Percentiles rank a stretch among this genome's conserved stretches.
phyloP scores from a whole-genome alignment of 2,113 vertebrate species.

The Agelaius tricolor region DNA sequence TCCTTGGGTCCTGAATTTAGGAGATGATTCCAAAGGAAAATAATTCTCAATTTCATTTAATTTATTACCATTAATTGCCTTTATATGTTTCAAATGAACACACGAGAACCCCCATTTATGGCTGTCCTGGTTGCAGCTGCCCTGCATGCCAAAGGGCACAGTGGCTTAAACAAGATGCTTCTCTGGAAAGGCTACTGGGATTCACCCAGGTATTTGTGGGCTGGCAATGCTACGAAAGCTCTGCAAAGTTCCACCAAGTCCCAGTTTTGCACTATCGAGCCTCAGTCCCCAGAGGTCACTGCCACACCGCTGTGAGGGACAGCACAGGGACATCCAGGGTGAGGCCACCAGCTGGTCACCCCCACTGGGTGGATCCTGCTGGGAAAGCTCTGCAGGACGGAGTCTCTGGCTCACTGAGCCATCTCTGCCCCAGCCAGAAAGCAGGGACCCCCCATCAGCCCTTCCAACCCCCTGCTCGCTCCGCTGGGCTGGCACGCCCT shows the following conservation, averaged over 20 bases:
- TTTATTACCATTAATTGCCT: neutral
- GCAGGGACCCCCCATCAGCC: neutral
- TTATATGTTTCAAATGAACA: neutral
- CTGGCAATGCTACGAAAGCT: fast-evolving
- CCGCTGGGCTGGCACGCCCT: fast-evolving
- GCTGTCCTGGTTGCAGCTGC: neutral
- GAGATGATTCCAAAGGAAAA: neutral
- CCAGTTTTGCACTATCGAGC: neutral
- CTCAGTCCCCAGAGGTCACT: neutral
- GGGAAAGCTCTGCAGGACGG: neutral
- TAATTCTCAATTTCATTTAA: neutral
- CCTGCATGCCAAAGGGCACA: neutral
- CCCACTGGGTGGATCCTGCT: neutral
- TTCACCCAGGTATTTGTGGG: neutral
- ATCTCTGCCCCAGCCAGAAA: neutral
- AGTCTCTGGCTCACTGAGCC: neutral
- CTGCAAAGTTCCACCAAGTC: neutral
- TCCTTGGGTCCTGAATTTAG: neutral
- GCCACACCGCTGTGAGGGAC: fast-evolving
- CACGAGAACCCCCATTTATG: neutral
- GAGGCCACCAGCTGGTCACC: neutral
- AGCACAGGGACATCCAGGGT: too few relatives aligned
- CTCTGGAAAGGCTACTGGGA: neutral
- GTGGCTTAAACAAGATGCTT: neutral
- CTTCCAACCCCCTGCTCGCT: neutral